phyloP scores from a whole-genome alignment of 2,113 vertebrate species.

The Chaetodon trifascialis region DNA sequence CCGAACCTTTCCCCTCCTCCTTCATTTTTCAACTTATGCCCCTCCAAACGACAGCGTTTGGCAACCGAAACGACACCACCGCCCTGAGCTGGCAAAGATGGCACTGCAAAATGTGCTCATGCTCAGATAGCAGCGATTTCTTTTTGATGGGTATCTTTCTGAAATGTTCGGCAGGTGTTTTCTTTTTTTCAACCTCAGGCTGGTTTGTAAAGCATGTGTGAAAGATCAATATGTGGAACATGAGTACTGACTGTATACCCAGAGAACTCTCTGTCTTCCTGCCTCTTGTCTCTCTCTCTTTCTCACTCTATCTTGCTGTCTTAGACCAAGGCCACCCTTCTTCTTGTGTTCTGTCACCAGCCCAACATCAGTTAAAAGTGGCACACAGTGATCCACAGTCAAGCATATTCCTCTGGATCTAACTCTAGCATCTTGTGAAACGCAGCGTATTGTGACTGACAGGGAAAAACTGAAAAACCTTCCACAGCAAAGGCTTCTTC shows the following conservation, averaged over 20 bases:
- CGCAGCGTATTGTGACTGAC: not conserved
- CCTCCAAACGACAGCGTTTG: slow-evolving; percentile 8
- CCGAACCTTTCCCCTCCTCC: not conserved
- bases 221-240: slow-evolving; percentile 61
- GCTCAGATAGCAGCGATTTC: not conserved
- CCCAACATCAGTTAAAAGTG: slow-evolving; percentile 21
- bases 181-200: not conserved
- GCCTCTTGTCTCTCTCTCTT: slow-evolving; percentile 10
- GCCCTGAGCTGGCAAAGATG: slow-evolving; percentile 13
- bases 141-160: not conserved
- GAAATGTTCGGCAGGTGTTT: slow-evolving; percentile 43
- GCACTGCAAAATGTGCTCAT: not conserved
- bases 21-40: slow-evolving; percentile 21
- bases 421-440: not conserved
- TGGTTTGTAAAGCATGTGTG: slow-evolving; percentile 52
- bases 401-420: slow-evolving; percentile 8
- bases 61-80: not conserved
- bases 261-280: slow-evolving; percentile 32
- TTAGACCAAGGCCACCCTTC: slow-evolving; percentile 18
- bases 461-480: not conserved
- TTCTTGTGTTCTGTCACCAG: not conserved
- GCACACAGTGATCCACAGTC: slow-evolving; percentile 19
- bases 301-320: slow-evolving; percentile 4
- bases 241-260: slow-evolving; percentile 23
- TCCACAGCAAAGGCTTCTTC: not conserved